Evolutionary conservation across 2,113 vertebrate species (phyloP), one percentile per base, ranked within the genome.

Genomic region (Microtus oregoni): DNA sequence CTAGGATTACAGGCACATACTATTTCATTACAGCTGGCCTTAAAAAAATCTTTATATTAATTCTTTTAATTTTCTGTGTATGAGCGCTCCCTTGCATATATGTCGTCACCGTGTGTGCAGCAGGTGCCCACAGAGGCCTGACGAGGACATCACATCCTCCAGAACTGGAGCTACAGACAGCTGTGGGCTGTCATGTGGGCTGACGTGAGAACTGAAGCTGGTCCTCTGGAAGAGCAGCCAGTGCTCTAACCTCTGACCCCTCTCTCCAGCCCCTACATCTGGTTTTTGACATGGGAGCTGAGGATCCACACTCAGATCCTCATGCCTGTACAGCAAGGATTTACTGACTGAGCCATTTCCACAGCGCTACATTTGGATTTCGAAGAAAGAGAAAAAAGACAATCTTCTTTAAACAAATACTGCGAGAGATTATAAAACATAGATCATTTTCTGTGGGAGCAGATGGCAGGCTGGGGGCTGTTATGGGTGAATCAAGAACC

Each of bases 361-460:
- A n/a, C 22, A 63, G n/a, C 24, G 14, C 79, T 41, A 65, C 58
- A 30, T 67, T 82, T 67, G 28, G 44, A 28, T 94, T 96, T 89
- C 81, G 38, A 65, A 92, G 76, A 12, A 92, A 88, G 17, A 78
- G 19, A 52, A 24, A 93, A 85, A 61, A 90, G 68, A 95, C 77
- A 97, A 75, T 81, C 17, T 13, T 94, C 38, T 91, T 96, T 78
- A 89, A 93, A 90, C 44, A 91, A 86, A 65, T 85, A 82, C 86
- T 89, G 41, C 0, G 68, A 92, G 92, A 97, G 93, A 44, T 92
- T 94, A 96, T 94, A 95, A 97, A 97, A 93, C 78, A 96, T 41
- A 79, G 76, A 94, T 93, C 79, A 96, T 96, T 98, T 95, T 73
- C 78, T 41, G 35, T 55, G 44, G 72, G 91, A 97, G 82, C 96